Evolutionary conservation across 2,797 vertebrate species (phyloP), one percentile per base, ranked within the genome.

Genomic region (Malacoraja senta): DNA sequence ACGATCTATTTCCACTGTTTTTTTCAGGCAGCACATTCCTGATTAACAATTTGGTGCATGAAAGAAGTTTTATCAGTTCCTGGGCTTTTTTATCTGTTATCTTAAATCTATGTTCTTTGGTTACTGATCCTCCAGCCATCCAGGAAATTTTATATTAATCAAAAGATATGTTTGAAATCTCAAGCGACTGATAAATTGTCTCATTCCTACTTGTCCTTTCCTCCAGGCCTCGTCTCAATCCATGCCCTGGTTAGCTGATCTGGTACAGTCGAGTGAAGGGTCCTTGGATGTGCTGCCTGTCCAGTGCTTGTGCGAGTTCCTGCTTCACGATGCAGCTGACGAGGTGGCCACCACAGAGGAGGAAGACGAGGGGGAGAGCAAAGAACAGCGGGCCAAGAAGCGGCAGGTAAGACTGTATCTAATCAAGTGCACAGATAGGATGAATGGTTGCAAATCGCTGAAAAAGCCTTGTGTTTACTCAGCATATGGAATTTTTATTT

Each of bases 191-290:
- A 19, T n/a, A 7, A 91, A 35, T 24, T 81, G 35, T 17, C 29
- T 35, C 26, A 1, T 61, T 19, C 77, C 26, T 32, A 9, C 44
- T n/a, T 29, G 1, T 35, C 53, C 6, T 53, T 32, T 65, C 13
- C 44, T 38, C 4, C 93, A 99, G 99, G 98, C 98, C 8, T 99
- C 99, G 0, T 99, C 99, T 0, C 99, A 99, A 96, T 99, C 99
- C 88, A 99, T 99, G 99, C 99, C 99, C 0, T 99, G 99, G 99
- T 95, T 99, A 94, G 99, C 99, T 0, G 99, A 99, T 94, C 95
- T 99, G 94, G 99, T 99, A 88, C 98, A 99, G 95, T 99, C 99
- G 94, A 99, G 98, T 0, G 99, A 99, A 94, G 99, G 99, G 0
- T 99, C 99, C 72, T 95, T 99, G 96, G 99, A 99, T 0, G 98